Evolutionary conservation across 1,140 invertebrate species (phyloP).

Genomic region (Ladona fulva): DNA sequence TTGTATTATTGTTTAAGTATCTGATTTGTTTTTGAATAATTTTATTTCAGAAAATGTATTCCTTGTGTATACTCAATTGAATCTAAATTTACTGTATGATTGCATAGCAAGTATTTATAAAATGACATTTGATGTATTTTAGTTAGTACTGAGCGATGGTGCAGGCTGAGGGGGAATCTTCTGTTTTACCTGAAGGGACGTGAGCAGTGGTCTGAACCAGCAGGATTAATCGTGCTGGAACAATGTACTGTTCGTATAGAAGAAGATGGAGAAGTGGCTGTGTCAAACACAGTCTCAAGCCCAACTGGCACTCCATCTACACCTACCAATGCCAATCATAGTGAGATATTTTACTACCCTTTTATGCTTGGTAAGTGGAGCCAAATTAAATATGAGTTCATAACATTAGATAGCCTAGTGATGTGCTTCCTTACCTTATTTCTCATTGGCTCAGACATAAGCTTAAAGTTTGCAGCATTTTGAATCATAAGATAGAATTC

Average conservation of each 20-base stretch:
- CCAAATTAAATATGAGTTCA: too few species aligned
- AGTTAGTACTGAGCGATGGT: conserved; percentile 82
- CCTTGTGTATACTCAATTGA: too few species aligned
- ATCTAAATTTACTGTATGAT: too few species aligned
- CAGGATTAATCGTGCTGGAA: conserved; percentile 80
- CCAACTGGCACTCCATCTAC: conserved; percentile 39
- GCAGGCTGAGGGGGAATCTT: conserved; percentile 82
- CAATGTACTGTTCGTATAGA: conserved; percentile 70
- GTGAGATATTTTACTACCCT: conserved; percentile 36
- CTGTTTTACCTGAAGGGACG: conserved; percentile 89
- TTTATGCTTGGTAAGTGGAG: conserved; percentile 62
- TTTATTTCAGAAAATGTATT: too few species aligned
- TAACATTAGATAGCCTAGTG: too few species aligned
- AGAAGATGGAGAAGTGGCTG: background rate
- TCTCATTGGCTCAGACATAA: too few species aligned
- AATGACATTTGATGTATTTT: conserved; percentile 27
- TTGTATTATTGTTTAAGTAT: too few species aligned
- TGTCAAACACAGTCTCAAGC: background rate
- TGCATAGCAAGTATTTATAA: background rate
- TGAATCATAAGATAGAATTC: too few species aligned
- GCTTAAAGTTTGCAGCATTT: too few species aligned
- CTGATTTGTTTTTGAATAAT: too few species aligned
- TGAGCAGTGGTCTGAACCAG: conserved; percentile 78
- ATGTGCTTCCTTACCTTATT: too few species aligned
- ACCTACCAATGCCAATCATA: conserved; percentile 49